phyloP scores from a whole-genome alignment of 2,113 vertebrate species.

The Hyperopisus bebe region DNA sequence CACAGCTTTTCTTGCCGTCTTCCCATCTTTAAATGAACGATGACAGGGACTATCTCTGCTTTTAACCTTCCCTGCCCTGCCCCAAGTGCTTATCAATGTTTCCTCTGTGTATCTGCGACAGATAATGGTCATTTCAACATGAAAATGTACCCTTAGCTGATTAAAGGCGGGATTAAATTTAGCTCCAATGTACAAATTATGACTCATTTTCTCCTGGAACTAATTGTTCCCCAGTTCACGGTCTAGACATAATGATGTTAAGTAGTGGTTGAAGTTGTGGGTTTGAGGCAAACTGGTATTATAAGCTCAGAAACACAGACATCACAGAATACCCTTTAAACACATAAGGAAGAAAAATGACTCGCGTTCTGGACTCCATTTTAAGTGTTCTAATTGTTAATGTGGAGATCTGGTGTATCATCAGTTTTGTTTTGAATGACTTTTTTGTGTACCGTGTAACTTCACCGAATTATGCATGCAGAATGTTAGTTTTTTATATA shows the following conservation, averaged over 20 bases:
- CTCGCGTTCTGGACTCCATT: background rate
- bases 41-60: slow-evolving; percentile 59
- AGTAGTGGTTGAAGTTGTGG: slow-evolving; percentile 11
- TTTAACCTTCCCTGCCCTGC: slow-evolving; percentile 60
- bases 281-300: background rate
- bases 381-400: background rate
- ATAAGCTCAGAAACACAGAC: background rate
- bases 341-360: background rate
- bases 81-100: slow-evolving; percentile 55
- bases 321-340: background rate
- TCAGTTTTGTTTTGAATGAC: background rate
- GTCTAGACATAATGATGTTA: slow-evolving; percentile 12
- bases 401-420: background rate
- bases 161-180: slow-evolving; percentile 21
- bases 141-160: slow-evolving; percentile 28
- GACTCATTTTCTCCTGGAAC: background rate
- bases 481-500: background rate
- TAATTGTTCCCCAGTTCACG: background rate
- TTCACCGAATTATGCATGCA: background rate
- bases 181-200: slow-evolving; percentile 1
- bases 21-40: slow-evolving; percentile 52
- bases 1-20: slow-evolving; percentile 34
- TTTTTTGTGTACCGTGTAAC: background rate
- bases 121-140: slow-evolving; percentile 42
- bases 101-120: slow-evolving; percentile 48